Evolutionary conservation across 2,888 invertebrate genomes (phyloP).

Genomic region (Ditula angustiorana): DNA sequence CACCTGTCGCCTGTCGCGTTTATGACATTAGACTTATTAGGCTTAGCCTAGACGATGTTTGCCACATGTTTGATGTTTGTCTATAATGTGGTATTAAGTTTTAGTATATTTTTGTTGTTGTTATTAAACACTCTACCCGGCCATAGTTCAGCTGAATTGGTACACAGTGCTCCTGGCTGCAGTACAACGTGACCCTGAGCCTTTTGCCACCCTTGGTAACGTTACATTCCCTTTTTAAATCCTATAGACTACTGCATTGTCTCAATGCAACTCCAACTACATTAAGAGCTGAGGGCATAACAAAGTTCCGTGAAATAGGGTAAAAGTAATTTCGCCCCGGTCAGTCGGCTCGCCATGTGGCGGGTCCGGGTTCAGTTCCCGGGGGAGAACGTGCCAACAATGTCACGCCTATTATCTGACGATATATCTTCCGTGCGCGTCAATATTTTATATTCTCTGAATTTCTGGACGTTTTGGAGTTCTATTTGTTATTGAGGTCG

Average conservation of each 20-base stretch:
- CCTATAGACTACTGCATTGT: not conserved
- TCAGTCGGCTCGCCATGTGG: conserved; percentile 77
- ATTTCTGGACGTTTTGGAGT: conserved; percentile 69
- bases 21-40: too few relatives aligned
- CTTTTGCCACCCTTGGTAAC: too few relatives aligned
- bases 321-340: conserved; percentile 75
- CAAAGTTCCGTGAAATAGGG: conserved; percentile 82
- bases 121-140: too few relatives aligned
- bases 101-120: too few relatives aligned
- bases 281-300: conserved; percentile 57
- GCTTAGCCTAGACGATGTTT: too few relatives aligned
- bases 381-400: conserved; percentile 73
- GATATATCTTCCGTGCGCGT: conserved; percentile 79
- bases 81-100: too few relatives aligned
- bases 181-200: too few relatives aligned
- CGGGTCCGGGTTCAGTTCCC: conserved; percentile 74
- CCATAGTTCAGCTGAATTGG: too few relatives aligned
- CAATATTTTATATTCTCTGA: conserved; percentile 77
- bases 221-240: too few relatives aligned
- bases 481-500: conserved; percentile 54
- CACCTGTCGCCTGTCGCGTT: too few relatives aligned
- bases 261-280: not conserved
- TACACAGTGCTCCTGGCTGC: too few relatives aligned
- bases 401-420: conserved; percentile 83
- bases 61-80: too few relatives aligned